These are phyloP conservation scores for Odobenus rosmarus DNA, from an alignment of 2,113 vertebrate species.

Conservation along the genomic window DNA sequence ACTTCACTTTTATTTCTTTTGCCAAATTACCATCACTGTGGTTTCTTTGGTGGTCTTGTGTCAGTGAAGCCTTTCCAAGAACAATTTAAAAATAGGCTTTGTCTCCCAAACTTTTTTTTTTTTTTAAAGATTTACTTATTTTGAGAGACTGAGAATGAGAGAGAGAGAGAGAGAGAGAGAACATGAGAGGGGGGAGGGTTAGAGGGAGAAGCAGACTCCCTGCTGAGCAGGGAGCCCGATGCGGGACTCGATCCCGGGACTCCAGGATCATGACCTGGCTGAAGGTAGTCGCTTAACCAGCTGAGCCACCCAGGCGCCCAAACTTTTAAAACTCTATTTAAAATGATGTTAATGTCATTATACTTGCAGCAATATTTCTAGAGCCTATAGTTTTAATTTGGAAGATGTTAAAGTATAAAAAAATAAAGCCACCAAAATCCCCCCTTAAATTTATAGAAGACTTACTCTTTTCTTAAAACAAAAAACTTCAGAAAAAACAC, in stretches of 20 bases:
- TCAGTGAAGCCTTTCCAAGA: neutral
- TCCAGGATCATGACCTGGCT: too few species aligned
- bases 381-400: neutral
- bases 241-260: too few species aligned
- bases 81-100: neutral
- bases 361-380: neutral
- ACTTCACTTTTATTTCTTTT: constrained; percentile 22
- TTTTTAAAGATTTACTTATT: too few species aligned
- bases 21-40: neutral
- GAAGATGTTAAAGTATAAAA: neutral
- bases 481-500: neutral
- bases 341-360: neutral
- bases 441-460: neutral
- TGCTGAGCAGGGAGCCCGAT: too few species aligned
- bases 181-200: too few species aligned
- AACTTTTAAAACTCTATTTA: constrained; percentile 18
- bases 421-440: neutral
- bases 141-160: too few species aligned
- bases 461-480: neutral
- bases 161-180: too few species aligned
- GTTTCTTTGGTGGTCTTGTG: neutral
- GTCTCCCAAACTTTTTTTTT: neutral
- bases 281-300: too few species aligned
- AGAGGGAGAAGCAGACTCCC: too few species aligned
- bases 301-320: too few species aligned